Base-by-base conservation (phyloP, 2,797 vertebrate species). In the Sebastes kiyomatsui region DNA sequence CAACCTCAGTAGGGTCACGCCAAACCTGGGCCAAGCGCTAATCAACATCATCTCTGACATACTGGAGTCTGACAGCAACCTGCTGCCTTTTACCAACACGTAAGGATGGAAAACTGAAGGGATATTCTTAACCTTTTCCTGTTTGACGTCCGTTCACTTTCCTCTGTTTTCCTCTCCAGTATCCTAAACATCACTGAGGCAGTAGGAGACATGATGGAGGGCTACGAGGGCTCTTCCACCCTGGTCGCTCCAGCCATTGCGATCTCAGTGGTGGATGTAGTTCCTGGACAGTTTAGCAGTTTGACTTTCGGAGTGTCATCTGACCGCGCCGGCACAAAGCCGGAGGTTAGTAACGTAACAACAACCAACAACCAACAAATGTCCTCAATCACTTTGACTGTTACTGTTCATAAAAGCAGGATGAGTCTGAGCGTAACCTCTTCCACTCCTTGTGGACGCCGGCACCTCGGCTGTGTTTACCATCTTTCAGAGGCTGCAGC, bases 141-240 rank as follows among this genome's bases (percentile, higher is more conserved):
- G 2, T 55, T 22, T 20, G 1, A 71, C 1, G 3, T 20, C 23
- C 7, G 7, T 18, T 78, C 3, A 38, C 23, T 16, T 10, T 22
- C 14, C 22, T 52, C n/a, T 58, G 30, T 72, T 1, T 18, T 65
- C 35, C 64, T 58, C 28, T 85, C 5, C 90, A 99, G 98, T 5
- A 97, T 98, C 81, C 86, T 98, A 33, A 95, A 92, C 38, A 94
- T 96, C 85, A 97, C 91, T 0, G 96, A 98, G 75, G 81, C 72
- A n/a, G 88, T 96, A 4, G 97, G 97, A 73, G 96, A 97, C 84
- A 96, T 81, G 79, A 87, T 98, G 93, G 88, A 88, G 20, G 82
- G 90, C 11, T 96, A 94, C 75, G 87, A 92, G 6, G 92, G 85
- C 75, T 95, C 84, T 1, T 84, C 67, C 0, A 96, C 91, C 11